phyloP scores from a whole-genome alignment of 2,113 vertebrate species.

The Heptranchias perlo region DNA sequence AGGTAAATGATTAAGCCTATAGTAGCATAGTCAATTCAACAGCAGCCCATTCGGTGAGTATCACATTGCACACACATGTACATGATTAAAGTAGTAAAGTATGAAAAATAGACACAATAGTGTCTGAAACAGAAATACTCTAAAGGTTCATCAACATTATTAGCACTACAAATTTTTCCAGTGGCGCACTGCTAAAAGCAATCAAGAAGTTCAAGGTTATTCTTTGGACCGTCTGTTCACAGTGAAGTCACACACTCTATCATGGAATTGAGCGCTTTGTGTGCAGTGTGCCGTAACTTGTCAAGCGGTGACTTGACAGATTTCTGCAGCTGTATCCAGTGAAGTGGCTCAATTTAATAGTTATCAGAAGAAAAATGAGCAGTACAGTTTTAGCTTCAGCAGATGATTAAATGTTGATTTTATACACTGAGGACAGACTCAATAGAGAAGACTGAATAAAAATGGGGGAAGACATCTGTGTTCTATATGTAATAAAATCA shows the following conservation, averaged over 20 bases:
- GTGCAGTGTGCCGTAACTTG: not conserved
- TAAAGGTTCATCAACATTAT: not conserved
- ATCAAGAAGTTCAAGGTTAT: not conserved
- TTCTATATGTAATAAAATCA: not conserved
- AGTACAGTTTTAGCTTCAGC: not conserved
- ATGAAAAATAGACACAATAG: not conserved
- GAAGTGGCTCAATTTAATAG: not conserved
- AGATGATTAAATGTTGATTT: conserved; percentile 11
- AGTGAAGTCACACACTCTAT: not conserved
- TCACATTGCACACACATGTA: not conserved
- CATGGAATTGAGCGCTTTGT: not conserved
- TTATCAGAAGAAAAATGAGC: not conserved
- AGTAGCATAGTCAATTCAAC: not conserved
- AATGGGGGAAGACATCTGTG: not conserved
- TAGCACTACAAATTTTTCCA: not conserved
- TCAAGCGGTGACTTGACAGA: not conserved
- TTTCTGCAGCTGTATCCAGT: not conserved
- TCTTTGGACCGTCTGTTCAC: not conserved
- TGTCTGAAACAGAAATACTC: not conserved
- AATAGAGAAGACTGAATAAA: not conserved
- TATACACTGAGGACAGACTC: not conserved
- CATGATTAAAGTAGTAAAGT: not conserved
- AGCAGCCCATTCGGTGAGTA: not conserved
- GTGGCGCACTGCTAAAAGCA: not conserved
- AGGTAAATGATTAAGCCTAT: not conserved